Evolutionary conservation across 2,888 invertebrate genomes (phyloP).

Genomic region (Zelleria hepariella): DNA sequence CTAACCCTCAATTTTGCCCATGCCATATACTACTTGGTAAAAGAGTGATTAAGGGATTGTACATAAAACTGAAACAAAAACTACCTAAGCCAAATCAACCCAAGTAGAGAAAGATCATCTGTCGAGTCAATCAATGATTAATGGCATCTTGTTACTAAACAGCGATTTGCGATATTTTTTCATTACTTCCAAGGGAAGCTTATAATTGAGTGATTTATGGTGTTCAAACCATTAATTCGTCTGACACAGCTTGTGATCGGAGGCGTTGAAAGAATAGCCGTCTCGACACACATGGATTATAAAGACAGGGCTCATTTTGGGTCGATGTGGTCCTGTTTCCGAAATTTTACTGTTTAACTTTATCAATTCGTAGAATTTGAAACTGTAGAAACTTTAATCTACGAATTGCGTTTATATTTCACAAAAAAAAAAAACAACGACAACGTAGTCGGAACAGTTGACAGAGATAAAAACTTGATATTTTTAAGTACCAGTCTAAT

Average conservation of each 20-base stretch:
- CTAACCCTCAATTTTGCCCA: no score
- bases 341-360: background rate
- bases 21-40: no score
- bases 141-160: constrained; percentile 29
- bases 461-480: no score
- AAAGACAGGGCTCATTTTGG: background rate
- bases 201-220: constrained; percentile 67
- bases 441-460: no score
- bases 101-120: constrained; percentile 1
- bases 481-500: no score
- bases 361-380: background rate
- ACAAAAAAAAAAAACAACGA: no score
- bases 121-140: constrained; percentile 32
- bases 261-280: constrained; percentile 47
- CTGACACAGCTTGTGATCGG: constrained; percentile 51
- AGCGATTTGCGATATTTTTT: constrained; percentile 45
- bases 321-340: background rate
- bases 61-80: no score
- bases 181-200: constrained; percentile 19
- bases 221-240: constrained; percentile 47
- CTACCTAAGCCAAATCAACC: background rate
- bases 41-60: no score
- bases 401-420: no score
- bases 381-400: no score
- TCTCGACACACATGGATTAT: background rate